A percentile compares a stretch with the other conserved stretches of the same genome.
These are phyloP conservation scores for Notarius lentiginosus DNA, from an alignment of 2,113 vertebrate genomes.

Conservation along the genomic window DNA sequence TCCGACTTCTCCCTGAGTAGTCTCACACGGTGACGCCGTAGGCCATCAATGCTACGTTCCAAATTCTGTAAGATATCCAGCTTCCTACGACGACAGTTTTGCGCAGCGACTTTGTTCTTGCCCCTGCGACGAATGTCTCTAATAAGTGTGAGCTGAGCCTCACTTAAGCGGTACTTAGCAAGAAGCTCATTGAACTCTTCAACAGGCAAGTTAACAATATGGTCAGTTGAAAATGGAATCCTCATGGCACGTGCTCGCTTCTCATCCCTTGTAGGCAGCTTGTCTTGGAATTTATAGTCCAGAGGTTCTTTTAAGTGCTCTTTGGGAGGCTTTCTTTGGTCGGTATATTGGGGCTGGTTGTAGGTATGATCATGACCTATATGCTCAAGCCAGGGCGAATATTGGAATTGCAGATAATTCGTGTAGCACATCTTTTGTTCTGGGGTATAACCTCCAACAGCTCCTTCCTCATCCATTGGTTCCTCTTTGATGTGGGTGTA, in stretches of 20 bases:
- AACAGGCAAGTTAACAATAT: constrained; percentile 90
- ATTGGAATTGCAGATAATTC: constrained; percentile 78
- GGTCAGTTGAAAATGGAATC: constrained; percentile 91
- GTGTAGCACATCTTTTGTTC: constrained; percentile 80
- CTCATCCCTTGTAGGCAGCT: constrained; percentile 82
- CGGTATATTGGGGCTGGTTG: constrained; percentile 76
- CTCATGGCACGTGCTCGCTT: constrained; percentile 81
- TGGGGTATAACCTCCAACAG: constrained; percentile 79
- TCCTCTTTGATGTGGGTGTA: constrained; percentile 82
- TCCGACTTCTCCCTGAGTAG: constrained; percentile 88
- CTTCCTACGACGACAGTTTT: constrained; percentile 94
- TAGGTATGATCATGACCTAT: constrained; percentile 94
- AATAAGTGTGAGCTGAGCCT: constrained; percentile 86
- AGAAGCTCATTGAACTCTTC: constrained; percentile 94
- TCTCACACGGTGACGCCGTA: constrained; percentile 79
- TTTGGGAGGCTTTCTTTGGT: constrained; percentile 66
- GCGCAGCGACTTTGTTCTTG: constrained; percentile 97
- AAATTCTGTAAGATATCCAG: constrained; percentile 83
- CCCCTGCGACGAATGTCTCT: constrained; percentile 91
- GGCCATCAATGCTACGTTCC: constrained; percentile 79
- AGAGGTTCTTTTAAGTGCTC: constrained; percentile 26
- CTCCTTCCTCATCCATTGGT: constrained; percentile 82
- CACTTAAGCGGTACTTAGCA: constrained; percentile 80
- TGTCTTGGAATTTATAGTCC: constrained; percentile 67
- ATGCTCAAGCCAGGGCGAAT: constrained; percentile 82